Conservation (phyloP, 2,888 invertebrate species). For the Leucophenga maculata region DNA sequence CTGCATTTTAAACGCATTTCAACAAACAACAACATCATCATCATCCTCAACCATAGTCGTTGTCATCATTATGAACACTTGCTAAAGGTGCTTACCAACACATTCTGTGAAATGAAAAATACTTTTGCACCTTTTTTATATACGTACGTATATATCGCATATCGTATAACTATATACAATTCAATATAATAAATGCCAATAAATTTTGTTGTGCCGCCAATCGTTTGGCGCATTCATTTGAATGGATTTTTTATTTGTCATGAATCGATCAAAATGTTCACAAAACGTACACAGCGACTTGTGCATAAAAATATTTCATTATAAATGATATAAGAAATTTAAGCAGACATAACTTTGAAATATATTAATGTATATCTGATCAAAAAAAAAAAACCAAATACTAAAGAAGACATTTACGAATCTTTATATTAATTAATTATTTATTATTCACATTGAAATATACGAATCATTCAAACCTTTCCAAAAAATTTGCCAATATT, state of each 20-base stretch:
- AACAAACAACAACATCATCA: slow-evolving; percentile 30
- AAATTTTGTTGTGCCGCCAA: slow-evolving; percentile 60
- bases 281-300: too few species aligned
- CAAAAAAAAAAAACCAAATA: too few species aligned
- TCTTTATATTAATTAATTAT: too few species aligned
- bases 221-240: slow-evolving; percentile 54
- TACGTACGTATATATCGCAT: not conserved
- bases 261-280: not conserved
- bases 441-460: too few species aligned
- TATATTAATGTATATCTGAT: too few species aligned
- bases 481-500: too few species aligned
- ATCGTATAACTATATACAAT: slow-evolving; percentile 1
- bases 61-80: slow-evolving; percentile 40
- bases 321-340: not conserved
- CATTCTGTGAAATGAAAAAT: slow-evolving; percentile 52
- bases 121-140: not conserved
- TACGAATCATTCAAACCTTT: too few species aligned
- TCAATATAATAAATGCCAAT: slow-evolving; percentile 41
- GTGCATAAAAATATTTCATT: slow-evolving; percentile 20
- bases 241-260: slow-evolving; percentile 40
- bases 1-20: slow-evolving; percentile 62
- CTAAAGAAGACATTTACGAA: too few species aligned
- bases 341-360: too few species aligned
- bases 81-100: slow-evolving; percentile 62
- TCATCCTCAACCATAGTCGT: not conserved